Evolutionary conservation across 1,140 invertebrate genomes (phyloP).

Genomic region (Macrostomum lignano): DNA sequence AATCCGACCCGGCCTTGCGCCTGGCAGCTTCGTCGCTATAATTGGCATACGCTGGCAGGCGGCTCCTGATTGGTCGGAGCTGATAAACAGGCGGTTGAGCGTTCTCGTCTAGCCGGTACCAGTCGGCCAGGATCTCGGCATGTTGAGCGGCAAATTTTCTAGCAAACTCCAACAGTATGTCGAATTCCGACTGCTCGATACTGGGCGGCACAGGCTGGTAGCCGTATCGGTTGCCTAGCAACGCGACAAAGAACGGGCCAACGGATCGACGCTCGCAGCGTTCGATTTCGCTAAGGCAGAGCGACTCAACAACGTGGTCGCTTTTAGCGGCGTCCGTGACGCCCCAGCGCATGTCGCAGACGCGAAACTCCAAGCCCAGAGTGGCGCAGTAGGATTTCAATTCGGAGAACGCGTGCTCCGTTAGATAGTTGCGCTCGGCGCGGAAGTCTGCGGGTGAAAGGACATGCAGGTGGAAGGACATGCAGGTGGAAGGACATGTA

Average conservation of each 20-base stretch:
- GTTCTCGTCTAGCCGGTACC: slow-evolving; percentile 4
- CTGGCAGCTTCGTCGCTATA: not conserved
- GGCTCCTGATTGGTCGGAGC: not conserved
- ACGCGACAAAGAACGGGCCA: slow-evolving; percentile 24
- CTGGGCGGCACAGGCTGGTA: slow-evolving; percentile 14
- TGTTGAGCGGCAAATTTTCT: slow-evolving; percentile 1
- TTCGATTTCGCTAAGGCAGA: slow-evolving; percentile 17
- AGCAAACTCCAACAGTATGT: slow-evolving; percentile 9
- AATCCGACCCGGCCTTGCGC: not conserved
- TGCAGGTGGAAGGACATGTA: too few relatives aligned
- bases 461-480: too few relatives aligned
- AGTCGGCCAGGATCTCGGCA: not conserved
- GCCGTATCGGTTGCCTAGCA: slow-evolving; percentile 18
- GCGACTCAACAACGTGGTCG: slow-evolving; percentile 15
- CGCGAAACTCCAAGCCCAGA: slow-evolving; percentile 16
- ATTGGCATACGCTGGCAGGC: not conserved
- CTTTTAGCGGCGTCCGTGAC: slow-evolving; percentile 16
- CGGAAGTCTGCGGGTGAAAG: too few relatives aligned
- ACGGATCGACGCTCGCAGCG: slow-evolving; percentile 20
- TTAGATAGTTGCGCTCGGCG: too few relatives aligned
- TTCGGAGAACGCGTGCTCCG: too few relatives aligned
- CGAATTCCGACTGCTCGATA: slow-evolving; percentile 12
- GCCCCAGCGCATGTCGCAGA: slow-evolving; percentile 25
- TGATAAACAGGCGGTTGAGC: slow-evolving; percentile 3
- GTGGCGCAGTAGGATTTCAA: too few relatives aligned